phyloP scores from a whole-genome alignment of 2,797 vertebrate genomes.

The Delichon dasypus region DNA sequence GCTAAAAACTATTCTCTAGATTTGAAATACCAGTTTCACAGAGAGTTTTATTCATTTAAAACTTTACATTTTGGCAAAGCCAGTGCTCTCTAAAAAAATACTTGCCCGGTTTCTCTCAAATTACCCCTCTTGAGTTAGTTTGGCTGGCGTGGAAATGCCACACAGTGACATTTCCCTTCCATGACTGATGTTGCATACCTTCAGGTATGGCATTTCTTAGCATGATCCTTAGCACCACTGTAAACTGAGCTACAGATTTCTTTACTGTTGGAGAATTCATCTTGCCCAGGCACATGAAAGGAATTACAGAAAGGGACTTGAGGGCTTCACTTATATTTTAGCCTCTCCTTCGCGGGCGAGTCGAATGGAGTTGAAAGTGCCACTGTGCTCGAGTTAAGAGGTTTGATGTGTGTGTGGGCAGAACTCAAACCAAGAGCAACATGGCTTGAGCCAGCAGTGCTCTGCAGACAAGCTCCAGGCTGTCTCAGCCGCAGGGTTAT shows the following conservation, averaged over 20 bases:
- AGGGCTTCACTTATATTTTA: slow-evolving; percentile 23
- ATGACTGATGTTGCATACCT: slow-evolving; percentile 58
- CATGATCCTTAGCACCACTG: slow-evolving; percentile 34
- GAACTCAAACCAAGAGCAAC: slow-evolving; percentile 54
- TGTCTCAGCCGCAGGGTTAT: slow-evolving; percentile 33
- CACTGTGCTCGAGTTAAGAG: slow-evolving; percentile 57
- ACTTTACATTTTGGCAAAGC: slow-evolving; percentile 22
- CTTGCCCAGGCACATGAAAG: slow-evolving; percentile 44
- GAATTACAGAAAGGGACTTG: slow-evolving; percentile 30
- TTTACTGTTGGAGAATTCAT: slow-evolving; percentile 22
- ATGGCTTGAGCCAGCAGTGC: slow-evolving; percentile 2
- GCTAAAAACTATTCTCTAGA: neutral
- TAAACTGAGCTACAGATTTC: slow-evolving; percentile 46
- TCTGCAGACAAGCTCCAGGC: slow-evolving; percentile 27
- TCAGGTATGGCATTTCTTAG: slow-evolving; percentile 55
- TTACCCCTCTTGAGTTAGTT: slow-evolving; percentile 31
- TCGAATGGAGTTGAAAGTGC: slow-evolving; percentile 39
- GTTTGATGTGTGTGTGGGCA: slow-evolving; percentile 56
- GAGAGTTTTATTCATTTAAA: slow-evolving; percentile 16
- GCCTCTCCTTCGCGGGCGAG: neutral
- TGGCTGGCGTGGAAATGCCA: slow-evolving; percentile 60
- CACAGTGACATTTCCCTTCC: slow-evolving; percentile 56
- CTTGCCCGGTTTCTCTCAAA: slow-evolving; percentile 31
- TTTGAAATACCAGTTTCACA: slow-evolving; percentile 29
- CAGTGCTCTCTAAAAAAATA: neutral